Evolutionary conservation across 2,113 vertebrate genomes (phyloP).

Genomic region (Chlorodrepanis virens): DNA sequence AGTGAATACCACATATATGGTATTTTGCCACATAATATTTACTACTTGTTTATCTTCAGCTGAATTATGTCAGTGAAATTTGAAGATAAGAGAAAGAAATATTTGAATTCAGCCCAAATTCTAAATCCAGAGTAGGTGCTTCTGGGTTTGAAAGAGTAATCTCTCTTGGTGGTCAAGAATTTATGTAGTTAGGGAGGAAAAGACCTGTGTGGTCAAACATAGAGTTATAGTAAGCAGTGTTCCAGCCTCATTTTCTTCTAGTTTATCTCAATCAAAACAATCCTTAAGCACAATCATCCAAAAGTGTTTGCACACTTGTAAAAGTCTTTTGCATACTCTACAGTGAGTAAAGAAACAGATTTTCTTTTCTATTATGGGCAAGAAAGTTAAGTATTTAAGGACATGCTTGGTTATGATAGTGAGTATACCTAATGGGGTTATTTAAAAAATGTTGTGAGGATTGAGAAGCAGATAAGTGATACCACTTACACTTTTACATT

Average conservation of each 20-base stretch:
- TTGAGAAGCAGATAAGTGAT: neutral
- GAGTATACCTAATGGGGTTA: neutral
- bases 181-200: neutral
- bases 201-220: neutral
- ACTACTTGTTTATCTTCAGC: neutral
- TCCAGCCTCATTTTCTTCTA: neutral
- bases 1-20: neutral
- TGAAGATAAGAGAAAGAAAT: neutral
- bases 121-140: neutral
- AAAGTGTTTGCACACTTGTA: neutral
- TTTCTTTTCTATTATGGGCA: neutral
- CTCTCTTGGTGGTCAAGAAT: neutral
- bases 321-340: neutral
- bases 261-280: neutral
- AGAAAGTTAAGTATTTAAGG: neutral
- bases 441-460: neutral
- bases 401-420: neutral
- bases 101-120: neutral
- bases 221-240: neutral
- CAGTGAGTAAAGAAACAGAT: neutral
- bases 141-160: neutral
- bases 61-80: neutral
- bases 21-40: neutral
- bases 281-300: neutral
- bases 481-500: neutral